Evolutionary conservation across 2,888 invertebrate genomes (phyloP), one percentile per base, ranked within the genome.

Genomic region (Ennomos fuscantarius): DNA sequence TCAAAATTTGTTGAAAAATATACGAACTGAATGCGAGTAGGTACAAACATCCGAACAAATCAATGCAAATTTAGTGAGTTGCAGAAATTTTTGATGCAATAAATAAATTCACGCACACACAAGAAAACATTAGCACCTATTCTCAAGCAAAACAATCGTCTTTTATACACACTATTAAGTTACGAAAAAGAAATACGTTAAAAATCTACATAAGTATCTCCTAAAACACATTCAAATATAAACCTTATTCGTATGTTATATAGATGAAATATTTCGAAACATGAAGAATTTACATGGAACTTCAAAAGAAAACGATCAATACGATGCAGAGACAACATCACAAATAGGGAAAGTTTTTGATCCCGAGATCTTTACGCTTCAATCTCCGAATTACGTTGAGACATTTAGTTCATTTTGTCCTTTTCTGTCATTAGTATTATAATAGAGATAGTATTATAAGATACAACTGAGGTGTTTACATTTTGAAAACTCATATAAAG

Each of bases 241-340:
- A 37, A 69, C 76, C 71, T 66, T 79, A 64, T n/a, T 6, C 31
- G 9, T 5, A 54, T 15, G 35, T 8, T 45, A 60, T 67, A 74
- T 58, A 60, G 50, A 34, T 33, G 33, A 15, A 13, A 43, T 33
- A 31, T 24, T 40, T 33, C 15, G 40, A 15, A 68, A 65, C 65
- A 69, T 71, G 63, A 68, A 64, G 69, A 62, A 69, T 72, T 73
- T 73, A 73, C 59, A 59, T 55, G 39, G 67, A 70, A 69, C 74
- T 74, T 65, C 76, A 69, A 70, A 68, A 70, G 75, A 62, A 68
- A 71, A 66, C 78, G 78, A 80, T 83, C 85, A 72, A 81, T 82
- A 81, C 66, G 60, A 66, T 67, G 73, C 73, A 75, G 69, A 74
- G 75, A 75, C 74, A 73, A 73, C 68, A 75, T 49, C 72, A 74